Base-by-base conservation (phyloP, 2,888 invertebrate species). In the Antheraea yamamai region DNA sequence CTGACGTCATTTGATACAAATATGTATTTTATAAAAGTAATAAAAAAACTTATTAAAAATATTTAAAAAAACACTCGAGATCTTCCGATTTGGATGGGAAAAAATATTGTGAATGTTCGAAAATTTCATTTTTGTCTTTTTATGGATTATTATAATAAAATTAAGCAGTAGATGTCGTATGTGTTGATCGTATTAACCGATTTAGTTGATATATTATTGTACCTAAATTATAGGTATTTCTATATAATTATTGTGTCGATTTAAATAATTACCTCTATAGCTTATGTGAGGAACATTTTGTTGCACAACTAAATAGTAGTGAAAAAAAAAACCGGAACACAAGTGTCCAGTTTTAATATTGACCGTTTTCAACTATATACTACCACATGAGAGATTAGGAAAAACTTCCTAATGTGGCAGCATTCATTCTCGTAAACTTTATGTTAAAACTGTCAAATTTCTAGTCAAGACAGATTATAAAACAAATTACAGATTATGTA, bases 211-310 rank as follows among this genome's bases (percentile, higher is more conserved):
- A 92, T 71, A 68, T 76, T 72, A 75, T 90, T 89, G 89, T 90
- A 89, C 91, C 91, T 92, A 91, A 92, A 84, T 79, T 81, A 90
- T 94, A 93, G 93, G 91, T 94, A 91, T 92, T 91, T 92, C 92
- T 93, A 92, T 94, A 91, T 93, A 93, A 89, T 92, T 92, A 93
- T 93, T 93, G 92, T 93, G 94, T 93, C 93, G 89, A 90, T 93
- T 93, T 92, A 91, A 92, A 91, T 81, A 87, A 91, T 92, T 94
- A 93, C 93, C 92, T 94, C 93, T 93, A 91, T 92, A 92, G 95
- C 94, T 95, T 94, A 92, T 93, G 95, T 95, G 94, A 90, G 83
- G 88, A 91, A 87, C 83, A 83, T 89, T 90, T 93, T 73, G 88
- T 95, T 95, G 95, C 95, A 94, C 94, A 94, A 94, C 88, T 94